phyloP scores from a whole-genome alignment of 2,113 vertebrate species.

The Malaclemys terrapin region DNA sequence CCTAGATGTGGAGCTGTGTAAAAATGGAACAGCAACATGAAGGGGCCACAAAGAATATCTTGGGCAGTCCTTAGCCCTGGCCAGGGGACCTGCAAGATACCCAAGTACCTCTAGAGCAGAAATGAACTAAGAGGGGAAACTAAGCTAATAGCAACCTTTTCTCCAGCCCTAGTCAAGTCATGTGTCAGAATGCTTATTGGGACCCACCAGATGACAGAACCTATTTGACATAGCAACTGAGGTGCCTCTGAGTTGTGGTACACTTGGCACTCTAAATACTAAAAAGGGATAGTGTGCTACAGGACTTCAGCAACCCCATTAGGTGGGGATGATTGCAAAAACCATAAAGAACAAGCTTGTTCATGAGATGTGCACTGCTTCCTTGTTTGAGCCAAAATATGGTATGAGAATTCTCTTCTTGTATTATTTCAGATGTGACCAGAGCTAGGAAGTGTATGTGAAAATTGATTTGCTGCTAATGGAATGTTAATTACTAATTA shows the following conservation, averaged over 20 bases:
- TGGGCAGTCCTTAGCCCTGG: neutral
- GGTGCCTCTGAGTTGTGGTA: neutral
- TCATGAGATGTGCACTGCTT: neutral
- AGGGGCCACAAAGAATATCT: neutral
- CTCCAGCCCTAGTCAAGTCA: neutral
- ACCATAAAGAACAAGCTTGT: neutral
- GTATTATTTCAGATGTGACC: neutral
- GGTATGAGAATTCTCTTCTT: neutral
- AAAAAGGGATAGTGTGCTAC: neutral
- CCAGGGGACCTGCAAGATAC: neutral
- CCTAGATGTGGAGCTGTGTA: neutral
- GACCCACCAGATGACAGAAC: neutral
- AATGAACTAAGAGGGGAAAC: neutral
- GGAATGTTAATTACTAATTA: slow-evolving; percentile 17
- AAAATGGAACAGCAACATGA: neutral
- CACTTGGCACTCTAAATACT: neutral
- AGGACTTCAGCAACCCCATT: neutral
- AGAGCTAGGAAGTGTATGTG: neutral
- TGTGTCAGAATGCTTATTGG: neutral
- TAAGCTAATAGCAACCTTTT: neutral
- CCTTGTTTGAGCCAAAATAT: neutral
- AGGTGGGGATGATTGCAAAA: neutral
- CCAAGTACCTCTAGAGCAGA: neutral
- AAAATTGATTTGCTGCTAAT: neutral
- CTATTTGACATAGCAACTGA: neutral